Evolutionary conservation across 2,888 invertebrate genomes (phyloP), one percentile per base, ranked within the genome.

Genomic region (Alviniconcha strummeri): DNA sequence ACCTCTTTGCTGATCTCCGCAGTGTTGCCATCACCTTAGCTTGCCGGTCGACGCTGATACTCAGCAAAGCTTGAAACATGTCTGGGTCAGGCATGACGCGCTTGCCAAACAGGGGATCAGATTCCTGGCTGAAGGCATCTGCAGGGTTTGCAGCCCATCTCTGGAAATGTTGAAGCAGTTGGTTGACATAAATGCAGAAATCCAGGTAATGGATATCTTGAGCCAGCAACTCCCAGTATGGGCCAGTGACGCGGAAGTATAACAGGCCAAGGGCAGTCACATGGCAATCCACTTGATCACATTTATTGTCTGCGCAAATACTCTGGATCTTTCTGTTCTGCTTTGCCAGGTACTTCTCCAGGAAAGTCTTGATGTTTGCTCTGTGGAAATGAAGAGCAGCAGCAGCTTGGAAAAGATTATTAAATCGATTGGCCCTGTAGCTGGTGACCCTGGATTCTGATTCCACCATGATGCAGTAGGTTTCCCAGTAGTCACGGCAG

Each of bases 321-420:
- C 64, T 80, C 67, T 60, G 80, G 5, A 54, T 80, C 13, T 69
- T 60, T 17, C 6, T 55, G 36, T 57, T 80, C 1, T 55, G 56
- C 36, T 72, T 52, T 19, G 36, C 9, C 13, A 72, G 8, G 13
- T 19, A 72, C 36, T 11, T 19, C 9, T 9, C 19, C 36, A 69
- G n/a, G 36, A n/a, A 80, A 7, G 36, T 36, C 15, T 64, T 52
- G n/a, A 80, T 80, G 55, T 69, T 55, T 9, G 13, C 11, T n/a
- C 80, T n/a, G 67, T 80, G 80, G 52, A 54, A 69, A 15, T 80
- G 69, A n/a, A 80, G 4, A 80, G 54, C 56, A n/a, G 77, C 77
- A n/a, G 77, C 77, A 56, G 80, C 64, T 36, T 80, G 11, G 52
- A 80, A 80, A 7, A 80, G 17, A 67, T 80, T 81, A 57, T 81